Base-by-base conservation (phyloP, 2,113 vertebrate genomes). In the Acanthochromis polyacanthus region DNA sequence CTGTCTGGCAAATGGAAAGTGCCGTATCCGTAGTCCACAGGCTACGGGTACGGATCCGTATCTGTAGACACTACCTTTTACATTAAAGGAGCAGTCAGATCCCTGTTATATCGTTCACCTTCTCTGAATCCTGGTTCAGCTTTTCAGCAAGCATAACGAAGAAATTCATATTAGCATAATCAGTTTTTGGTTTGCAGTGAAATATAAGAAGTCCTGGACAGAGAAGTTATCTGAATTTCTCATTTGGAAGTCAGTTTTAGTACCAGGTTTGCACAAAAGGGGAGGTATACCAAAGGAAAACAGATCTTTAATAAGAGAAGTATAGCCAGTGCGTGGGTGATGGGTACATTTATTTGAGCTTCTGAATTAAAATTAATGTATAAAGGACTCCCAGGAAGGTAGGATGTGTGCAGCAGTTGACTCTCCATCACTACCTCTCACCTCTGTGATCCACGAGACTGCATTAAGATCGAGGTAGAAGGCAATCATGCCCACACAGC, bases 401-500 rank as follows among this genome's bases (percentile, higher is more conserved):
- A 55, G 56, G 52, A 78, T 46, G 50, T 43, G n/a, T 17, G 45
- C 16, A 70, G 40, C 48, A 66, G 69, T 45, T n/a, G 28, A 82
- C 23, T 75, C 52, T 66, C 36, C 28, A 23, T 77, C 68, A 58
- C 50, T 38, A 57, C 38, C 30, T 45, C 40, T 75, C 43, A 81
- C 68, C 80, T 65, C 22, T 61, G 36, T 53, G 57, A 80, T 64
- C 71, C 19, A 17, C 7, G 22, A 68, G 75, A 72, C 40, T 81
- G 66, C 73, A 75, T 83, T 84, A 76, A 71, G 67, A 57, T 72
- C 36, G 55, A 80, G 66, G 69, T 76, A 66, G 25, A 69, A 71
- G 61, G 62, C 78, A 83, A 77, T 84, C 80, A 70, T 80, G 69
- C 75, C 84, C 80, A 85, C 19, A 50, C 75, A 78, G 72, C 75